These are phyloP conservation scores for Chloromyia formosa DNA, from an alignment of 2,888 invertebrate species.

Conservation along the genomic window DNA sequence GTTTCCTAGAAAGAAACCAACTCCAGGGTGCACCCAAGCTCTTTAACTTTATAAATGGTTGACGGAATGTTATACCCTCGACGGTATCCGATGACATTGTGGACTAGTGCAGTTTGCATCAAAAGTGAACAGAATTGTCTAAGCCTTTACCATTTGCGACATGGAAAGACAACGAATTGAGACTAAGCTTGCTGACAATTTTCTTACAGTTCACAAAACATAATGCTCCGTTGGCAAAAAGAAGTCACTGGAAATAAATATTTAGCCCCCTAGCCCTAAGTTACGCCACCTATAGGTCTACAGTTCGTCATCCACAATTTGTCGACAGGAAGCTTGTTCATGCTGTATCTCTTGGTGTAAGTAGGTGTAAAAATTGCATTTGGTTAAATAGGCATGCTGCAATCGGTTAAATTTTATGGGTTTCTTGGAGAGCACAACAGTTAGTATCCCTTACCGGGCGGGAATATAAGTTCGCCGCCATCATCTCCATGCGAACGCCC, in stretches of 20 bases:
- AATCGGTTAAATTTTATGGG: slow-evolving; percentile 36
- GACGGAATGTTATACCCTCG: neutral
- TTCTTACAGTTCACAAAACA: slow-evolving; percentile 26
- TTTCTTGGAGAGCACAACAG: neutral
- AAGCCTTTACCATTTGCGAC: neutral
- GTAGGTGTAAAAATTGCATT: slow-evolving; percentile 42
- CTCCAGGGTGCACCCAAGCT: neutral
- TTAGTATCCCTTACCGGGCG: neutral
- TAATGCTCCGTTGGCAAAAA: neutral
- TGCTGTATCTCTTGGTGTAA: neutral
- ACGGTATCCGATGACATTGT: neutral
- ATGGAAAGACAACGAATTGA: slow-evolving; percentile 6
- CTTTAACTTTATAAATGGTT: slow-evolving; percentile 31
- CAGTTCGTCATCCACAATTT: slow-evolving; percentile 29
- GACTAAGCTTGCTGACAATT: slow-evolving; percentile 27
- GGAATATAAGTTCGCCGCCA: too few relatives aligned
- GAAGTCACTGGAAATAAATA: slow-evolving; percentile 21
- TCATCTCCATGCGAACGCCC: slow-evolving; percentile 14
- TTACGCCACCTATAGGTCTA: slow-evolving; percentile 21
- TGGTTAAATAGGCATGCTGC: slow-evolving; percentile 36
- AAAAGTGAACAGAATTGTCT: neutral
- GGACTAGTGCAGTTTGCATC: slow-evolving; percentile 16
- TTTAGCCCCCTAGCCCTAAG: slow-evolving; percentile 5
- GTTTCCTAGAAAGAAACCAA: too few relatives aligned
- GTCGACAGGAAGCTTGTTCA: neutral